Base-by-base conservation (phyloP, 1,140 invertebrate genomes). In the Calliopsis andreniformis region DNA sequence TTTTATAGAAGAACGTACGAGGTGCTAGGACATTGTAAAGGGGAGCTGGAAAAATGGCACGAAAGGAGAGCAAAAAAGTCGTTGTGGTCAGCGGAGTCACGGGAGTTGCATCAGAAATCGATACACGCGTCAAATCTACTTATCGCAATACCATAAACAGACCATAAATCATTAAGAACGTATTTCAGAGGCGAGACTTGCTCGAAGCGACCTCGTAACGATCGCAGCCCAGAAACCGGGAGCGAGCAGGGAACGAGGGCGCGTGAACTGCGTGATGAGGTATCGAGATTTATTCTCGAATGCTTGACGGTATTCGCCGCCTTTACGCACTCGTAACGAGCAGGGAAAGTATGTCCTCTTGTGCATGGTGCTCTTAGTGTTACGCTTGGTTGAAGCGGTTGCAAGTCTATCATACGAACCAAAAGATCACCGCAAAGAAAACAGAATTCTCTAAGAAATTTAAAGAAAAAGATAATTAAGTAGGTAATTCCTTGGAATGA, bases 61-160 rank as follows among this genome's bases (percentile, higher is more conserved):
- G n/a, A 12, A 55, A 3, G 35, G 35, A 10, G 35, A 3, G 25
- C 10, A 30, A 14, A 59, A 58, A n/a, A 39, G 23, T 59, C 23
- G 8, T 0, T 20, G 49, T 59, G 35, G 23, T 30, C 30, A 16
- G 16, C 18, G 18, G n/a, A 58, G 39, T 12, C 12, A 3, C 35
- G 18, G 35, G 35, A 42, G 62, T 53, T 53, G 28, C 35, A 20
- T 16, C 45, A n/a, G 56, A 25, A 45, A 61, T 61, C 55, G 55
- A 35, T 53, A 51, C 45, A 53, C 59, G 59, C 18, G 59, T 72
- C 45, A 63, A 53, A 47, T 61, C 32, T 35, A 64, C 35, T 66
- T 67, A 45, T 66, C 63, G 51, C 71, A 14, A 56, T 67, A 39
- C 62, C 71, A 58, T 66, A 75, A 75, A 75, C 71, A 58, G 71